Conservation (phyloP, 2,113 vertebrate species). For the Sterrhoptilus dennistouni region DNA sequence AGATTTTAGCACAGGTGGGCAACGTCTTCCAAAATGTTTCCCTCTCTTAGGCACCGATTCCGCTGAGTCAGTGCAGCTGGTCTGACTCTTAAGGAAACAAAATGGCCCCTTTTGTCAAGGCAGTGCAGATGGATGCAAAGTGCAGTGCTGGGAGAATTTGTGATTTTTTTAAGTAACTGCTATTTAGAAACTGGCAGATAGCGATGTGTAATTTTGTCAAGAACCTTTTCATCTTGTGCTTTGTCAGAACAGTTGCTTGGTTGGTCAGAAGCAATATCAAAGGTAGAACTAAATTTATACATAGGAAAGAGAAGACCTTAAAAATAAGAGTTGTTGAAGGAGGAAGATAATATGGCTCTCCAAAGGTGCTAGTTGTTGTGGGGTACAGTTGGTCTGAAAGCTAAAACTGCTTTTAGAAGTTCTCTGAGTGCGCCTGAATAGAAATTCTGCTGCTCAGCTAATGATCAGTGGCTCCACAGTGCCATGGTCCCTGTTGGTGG, state of each 20-base stretch:
- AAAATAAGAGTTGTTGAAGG: background rate
- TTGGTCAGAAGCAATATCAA: background rate
- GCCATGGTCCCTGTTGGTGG: background rate
- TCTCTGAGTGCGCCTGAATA: background rate
- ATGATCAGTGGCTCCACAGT: rapidly evolving
- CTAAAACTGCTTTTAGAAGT: background rate
- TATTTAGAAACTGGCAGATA: background rate
- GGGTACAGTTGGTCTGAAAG: background rate
- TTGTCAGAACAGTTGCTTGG: background rate
- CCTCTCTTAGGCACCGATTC: background rate
- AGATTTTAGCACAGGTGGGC: background rate
- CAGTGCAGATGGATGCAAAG: background rate
- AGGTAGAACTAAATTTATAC: background rate
- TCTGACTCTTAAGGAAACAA: background rate
- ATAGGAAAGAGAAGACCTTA: background rate
- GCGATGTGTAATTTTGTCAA: background rate
- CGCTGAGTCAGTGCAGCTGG: background rate
- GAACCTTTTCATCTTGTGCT: background rate
- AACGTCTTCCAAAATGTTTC: background rate
- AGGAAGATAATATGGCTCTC: background rate
- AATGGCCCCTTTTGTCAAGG: background rate
- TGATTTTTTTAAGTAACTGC: background rate
- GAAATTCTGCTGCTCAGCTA: background rate
- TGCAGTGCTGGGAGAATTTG: background rate
- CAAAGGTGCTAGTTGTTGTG: background rate